phyloP scores from a whole-genome alignment of 2,113 vertebrate species.

The Grantiella picta region DNA sequence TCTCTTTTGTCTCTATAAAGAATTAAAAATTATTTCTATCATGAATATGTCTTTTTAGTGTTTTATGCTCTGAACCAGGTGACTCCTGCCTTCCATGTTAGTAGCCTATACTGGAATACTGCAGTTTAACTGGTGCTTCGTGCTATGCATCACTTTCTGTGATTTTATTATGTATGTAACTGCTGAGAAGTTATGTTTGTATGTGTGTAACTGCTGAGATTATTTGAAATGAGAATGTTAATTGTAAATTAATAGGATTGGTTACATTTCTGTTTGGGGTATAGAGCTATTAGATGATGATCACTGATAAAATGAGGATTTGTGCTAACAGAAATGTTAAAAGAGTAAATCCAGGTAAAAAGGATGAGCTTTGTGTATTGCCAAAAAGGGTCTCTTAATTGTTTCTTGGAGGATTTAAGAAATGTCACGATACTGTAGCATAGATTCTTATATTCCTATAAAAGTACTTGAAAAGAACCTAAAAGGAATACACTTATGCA shows the following conservation, averaged over 20 bases:
- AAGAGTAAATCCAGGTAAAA: not conserved
- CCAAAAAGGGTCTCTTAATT: not conserved
- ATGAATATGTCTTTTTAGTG: not conserved
- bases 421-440: not conserved
- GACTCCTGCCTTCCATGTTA: not conserved
- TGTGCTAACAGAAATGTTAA: not conserved
- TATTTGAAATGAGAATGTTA: not conserved
- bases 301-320: not conserved
- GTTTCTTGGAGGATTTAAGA: not conserved
- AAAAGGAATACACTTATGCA: not conserved
- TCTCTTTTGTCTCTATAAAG: not conserved
- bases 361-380: not conserved
- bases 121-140: not conserved
- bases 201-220: not conserved
- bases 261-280: not conserved
- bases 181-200: not conserved
- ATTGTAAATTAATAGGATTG: not conserved
- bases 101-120: not conserved
- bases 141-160: not conserved
- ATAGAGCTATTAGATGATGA: not conserved
- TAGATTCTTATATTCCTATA: not conserved
- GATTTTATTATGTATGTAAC: not conserved
- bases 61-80: not conserved
- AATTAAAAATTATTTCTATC: not conserved
- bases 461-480: not conserved